phyloP scores from a whole-genome alignment of 2,888 invertebrate species.

The Pristionchus mayeri region DNA sequence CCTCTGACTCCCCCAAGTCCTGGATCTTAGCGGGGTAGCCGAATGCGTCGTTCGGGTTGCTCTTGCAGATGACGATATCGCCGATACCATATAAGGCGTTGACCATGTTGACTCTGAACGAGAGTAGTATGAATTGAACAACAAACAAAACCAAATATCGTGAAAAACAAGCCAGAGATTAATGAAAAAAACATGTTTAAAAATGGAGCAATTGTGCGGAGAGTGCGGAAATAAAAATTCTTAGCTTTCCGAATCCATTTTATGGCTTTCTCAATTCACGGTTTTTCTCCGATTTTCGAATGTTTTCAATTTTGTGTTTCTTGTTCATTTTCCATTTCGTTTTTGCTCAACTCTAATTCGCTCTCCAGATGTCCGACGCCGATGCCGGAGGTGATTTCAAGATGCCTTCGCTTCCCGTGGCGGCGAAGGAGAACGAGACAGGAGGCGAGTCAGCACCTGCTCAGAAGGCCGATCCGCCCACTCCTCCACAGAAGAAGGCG shows the following conservation, averaged over 20 bases:
- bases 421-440: constrained; percentile 20
- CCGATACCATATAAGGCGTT: not conserved
- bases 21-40: constrained; percentile 17
- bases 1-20: not conserved
- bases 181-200: not conserved
- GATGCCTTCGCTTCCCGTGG: constrained; percentile 43
- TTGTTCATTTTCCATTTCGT: not conserved
- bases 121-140: not conserved
- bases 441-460: not conserved
- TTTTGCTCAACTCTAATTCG: not conserved
- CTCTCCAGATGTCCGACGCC: constrained; percentile 30
- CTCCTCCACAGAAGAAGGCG: constrained; percentile 49
- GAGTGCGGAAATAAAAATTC: not conserved
- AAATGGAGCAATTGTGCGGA: not conserved
- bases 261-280: not conserved
- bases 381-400: constrained; percentile 40
- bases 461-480: not conserved
- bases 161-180: not conserved
- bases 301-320: not conserved
- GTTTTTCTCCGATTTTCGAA: not conserved
- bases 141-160: not conserved
- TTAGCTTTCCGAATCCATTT: not conserved
- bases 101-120: not conserved
- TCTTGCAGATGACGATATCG: constrained; percentile 1
- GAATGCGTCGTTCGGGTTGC: not conserved